These are phyloP conservation scores for Neodiprion fabricii DNA, from an alignment of 1,140 invertebrate genomes.

Conservation along the genomic window DNA sequence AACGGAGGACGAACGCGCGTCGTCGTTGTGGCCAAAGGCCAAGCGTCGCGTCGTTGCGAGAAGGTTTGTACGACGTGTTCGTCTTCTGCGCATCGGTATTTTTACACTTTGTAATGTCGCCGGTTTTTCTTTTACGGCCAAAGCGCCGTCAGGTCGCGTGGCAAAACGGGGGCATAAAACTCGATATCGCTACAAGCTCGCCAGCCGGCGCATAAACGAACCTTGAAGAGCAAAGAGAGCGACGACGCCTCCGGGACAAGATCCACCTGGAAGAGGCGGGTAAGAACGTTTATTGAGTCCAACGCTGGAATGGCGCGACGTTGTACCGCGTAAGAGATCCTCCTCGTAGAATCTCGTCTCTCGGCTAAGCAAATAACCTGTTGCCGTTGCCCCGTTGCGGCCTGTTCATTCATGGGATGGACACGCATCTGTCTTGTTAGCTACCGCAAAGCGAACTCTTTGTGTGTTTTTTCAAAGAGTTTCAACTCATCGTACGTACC, in stretches of 20 bases:
- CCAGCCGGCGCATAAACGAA: too few species aligned
- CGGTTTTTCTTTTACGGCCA: too few species aligned
- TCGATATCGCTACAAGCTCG: too few species aligned
- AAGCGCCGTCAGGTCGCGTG: too few species aligned
- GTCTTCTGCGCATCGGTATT: too few species aligned
- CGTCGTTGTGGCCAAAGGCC: neutral
- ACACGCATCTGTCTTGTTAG: neutral
- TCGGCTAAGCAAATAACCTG: neutral
- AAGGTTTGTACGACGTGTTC: too few species aligned
- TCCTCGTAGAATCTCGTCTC: neutral
- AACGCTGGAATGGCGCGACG: neutral
- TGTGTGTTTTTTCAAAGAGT: neutral
- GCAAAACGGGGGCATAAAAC: neutral
- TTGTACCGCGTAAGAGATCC: too few species aligned
- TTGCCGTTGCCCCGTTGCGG: neutral
- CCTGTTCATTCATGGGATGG: neutral
- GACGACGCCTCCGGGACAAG: neutral
- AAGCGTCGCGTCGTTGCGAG: neutral
- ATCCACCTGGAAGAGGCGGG: neutral
- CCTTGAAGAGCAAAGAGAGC: too few species aligned
- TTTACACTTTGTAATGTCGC: too few species aligned
- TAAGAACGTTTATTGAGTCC: too few species aligned
- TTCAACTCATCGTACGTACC: too few species aligned
- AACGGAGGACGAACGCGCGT: neutral
- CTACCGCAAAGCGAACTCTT: neutral